These are phyloP conservation scores for Zygogramma bicolorata DNA, from an alignment of 2,888 invertebrate genomes.

Conservation along the genomic window DNA sequence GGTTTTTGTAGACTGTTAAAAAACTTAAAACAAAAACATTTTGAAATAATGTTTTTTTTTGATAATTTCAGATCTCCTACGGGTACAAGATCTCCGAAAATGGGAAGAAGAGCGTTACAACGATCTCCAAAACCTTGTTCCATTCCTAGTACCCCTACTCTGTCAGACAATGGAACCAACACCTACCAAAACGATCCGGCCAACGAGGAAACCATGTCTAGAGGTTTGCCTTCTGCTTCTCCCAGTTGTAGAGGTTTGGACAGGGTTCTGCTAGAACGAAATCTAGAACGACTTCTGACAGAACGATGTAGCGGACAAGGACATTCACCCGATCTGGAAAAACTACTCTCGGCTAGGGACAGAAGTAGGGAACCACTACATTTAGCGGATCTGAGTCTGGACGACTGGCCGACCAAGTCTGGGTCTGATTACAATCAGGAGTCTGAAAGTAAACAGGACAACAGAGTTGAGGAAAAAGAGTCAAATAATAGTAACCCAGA, in stretches of 20 bases:
- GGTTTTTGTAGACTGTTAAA: no score
- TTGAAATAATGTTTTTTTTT: constrained; percentile 56
- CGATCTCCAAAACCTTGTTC: constrained; percentile 67
- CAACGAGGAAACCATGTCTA: constrained; percentile 47
- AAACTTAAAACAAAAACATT: not conserved
- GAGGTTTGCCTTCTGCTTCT: constrained; percentile 45
- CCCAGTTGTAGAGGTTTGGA: constrained; percentile 72
- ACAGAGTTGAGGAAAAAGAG: constrained; percentile 53
- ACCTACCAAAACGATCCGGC: constrained; percentile 31
- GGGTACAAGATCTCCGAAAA: constrained; percentile 70
- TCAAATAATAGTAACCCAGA: constrained; percentile 44
- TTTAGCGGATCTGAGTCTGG: constrained; percentile 71
- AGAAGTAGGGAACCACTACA: constrained; percentile 73
- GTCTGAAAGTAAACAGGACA: constrained; percentile 51
- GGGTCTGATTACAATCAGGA: constrained; percentile 21
- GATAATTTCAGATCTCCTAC: constrained; percentile 65
- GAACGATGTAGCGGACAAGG: constrained; percentile 64
- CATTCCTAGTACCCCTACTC: constrained; percentile 64
- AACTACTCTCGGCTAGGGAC: constrained; percentile 70
- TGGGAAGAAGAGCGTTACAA: constrained; percentile 69
- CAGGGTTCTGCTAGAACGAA: constrained; percentile 76
- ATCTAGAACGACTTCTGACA: constrained; percentile 73
- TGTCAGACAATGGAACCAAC: constrained; percentile 56
- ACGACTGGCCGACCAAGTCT: constrained; percentile 69
- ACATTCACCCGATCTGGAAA: constrained; percentile 65